These are phyloP conservation scores for Eretmochelys imbricata DNA, from an alignment of 2,113 vertebrate species.

Conservation along the genomic window DNA sequence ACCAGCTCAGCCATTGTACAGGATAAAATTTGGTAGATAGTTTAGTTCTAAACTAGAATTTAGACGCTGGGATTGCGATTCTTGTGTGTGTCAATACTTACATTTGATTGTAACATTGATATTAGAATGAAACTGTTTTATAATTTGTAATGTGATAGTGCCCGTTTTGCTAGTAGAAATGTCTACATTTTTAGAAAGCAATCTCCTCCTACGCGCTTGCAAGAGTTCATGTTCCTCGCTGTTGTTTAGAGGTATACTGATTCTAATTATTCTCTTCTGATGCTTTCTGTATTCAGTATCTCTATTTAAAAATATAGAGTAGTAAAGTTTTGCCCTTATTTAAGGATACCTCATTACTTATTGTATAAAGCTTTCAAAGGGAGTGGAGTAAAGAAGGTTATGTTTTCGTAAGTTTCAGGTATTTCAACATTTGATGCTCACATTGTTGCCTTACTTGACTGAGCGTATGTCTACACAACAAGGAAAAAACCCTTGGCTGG, in stretches of 20 bases:
- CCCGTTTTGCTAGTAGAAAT: background rate
- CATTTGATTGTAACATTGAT: accelerated
- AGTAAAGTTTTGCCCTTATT: background rate
- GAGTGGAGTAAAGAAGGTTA: background rate
- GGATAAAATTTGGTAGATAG: background rate
- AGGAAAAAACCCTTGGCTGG: background rate
- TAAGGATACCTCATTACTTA: accelerated
- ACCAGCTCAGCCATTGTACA: background rate
- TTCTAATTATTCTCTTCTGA: background rate
- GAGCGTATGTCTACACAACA: background rate
- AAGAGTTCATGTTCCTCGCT: background rate
- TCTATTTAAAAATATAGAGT: background rate
- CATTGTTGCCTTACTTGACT: background rate
- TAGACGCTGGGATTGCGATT: background rate
- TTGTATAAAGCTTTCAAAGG: background rate
- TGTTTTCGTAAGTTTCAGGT: background rate
- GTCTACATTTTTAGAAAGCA: background rate
- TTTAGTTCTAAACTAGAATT: background rate
- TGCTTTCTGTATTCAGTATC: background rate
- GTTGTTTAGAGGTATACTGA: background rate
- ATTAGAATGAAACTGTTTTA: background rate
- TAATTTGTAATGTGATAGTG: background rate
- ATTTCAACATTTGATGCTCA: background rate
- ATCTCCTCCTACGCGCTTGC: background rate
- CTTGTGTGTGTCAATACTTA: background rate